These are phyloP conservation scores for Cirrhinus mrigala DNA, from an alignment of 2,797 vertebrate species.

Conservation along the genomic window DNA sequence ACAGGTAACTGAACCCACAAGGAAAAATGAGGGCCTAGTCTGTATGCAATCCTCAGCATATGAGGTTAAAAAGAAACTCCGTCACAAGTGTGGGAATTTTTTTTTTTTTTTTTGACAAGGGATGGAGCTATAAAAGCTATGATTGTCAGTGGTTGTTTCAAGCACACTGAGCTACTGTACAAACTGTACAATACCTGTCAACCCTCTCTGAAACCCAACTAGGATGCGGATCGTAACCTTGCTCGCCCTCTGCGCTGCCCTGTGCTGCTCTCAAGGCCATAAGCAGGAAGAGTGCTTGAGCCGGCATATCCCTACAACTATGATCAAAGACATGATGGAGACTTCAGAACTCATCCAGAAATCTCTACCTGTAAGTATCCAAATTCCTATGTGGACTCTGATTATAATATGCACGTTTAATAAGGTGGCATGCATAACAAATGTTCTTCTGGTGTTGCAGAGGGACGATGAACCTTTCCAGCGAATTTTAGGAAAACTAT, in stretches of 20 bases:
- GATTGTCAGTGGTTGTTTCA: slow-evolving; percentile 1
- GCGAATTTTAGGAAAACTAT: slow-evolving; percentile 4
- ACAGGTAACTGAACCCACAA: slow-evolving; percentile 10
- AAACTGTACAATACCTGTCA: not conserved
- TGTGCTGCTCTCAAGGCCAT: slow-evolving; percentile 30
- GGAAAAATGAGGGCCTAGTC: slow-evolving; percentile 8
- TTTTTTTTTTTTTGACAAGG: slow-evolving; percentile 42
- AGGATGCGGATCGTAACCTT: slow-evolving; percentile 30
- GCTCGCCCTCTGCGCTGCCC: slow-evolving; percentile 24
- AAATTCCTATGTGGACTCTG: not conserved
- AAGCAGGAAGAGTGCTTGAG: slow-evolving; percentile 38
- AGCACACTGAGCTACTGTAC: slow-evolving; percentile 11
- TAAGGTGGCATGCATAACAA: not conserved
- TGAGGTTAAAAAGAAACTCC: slow-evolving; percentile 11
- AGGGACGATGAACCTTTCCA: slow-evolving; percentile 35
- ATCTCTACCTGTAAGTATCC: slow-evolving; percentile 60
- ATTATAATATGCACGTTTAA: not conserved
- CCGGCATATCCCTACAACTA: not conserved
- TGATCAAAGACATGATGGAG: slow-evolving; percentile 54
- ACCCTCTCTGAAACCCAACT: slow-evolving; percentile 36
- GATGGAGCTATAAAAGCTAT: slow-evolving; percentile 56
- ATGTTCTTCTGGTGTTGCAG: slow-evolving; percentile 35
- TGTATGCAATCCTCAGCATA: slow-evolving; percentile 23
- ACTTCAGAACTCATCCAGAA: slow-evolving; percentile 20
- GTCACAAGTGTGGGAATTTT: slow-evolving; percentile 55